These are phyloP conservation scores for Coecobrya sp. DNA, from an alignment of 2,888 invertebrate genomes.

Conservation along the genomic window DNA sequence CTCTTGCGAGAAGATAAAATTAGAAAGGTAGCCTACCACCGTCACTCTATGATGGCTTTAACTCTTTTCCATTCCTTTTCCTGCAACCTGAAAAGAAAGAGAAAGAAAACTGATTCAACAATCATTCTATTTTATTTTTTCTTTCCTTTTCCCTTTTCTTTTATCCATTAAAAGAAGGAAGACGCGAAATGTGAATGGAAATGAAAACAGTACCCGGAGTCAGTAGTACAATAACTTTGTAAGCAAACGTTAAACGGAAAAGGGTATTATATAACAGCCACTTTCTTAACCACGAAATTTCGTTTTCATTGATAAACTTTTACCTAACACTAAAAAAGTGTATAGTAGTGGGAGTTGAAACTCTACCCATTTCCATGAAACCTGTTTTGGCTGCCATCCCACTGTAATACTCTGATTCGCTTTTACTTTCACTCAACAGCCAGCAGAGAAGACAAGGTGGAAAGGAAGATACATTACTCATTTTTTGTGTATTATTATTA, in stretches of 20 bases:
- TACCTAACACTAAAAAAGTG: too few species aligned
- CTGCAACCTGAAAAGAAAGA: not conserved
- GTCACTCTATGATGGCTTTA: not conserved
- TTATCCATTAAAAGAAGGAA: conserved; percentile 2
- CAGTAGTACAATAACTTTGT: too few species aligned
- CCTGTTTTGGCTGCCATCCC: too few species aligned
- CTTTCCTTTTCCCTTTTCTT: conserved; percentile 9
- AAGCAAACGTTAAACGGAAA: not conserved
- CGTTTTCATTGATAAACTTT: not conserved
- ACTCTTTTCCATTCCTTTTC: not conserved
- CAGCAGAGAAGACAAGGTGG: not conserved
- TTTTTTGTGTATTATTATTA: not conserved
- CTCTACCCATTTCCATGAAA: too few species aligned
- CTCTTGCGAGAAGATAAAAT: not conserved
- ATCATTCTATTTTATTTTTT: conserved; percentile 1
- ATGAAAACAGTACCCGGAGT: not conserved
- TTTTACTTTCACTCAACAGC: too few species aligned
- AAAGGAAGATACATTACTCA: not conserved
- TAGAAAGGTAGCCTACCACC: not conserved
- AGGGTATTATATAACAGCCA: not conserved
- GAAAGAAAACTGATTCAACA: conserved; percentile 22
- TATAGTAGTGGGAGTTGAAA: too few species aligned
- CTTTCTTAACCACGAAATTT: not conserved
- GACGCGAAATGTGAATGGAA: not conserved
- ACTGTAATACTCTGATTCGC: too few species aligned